phyloP scores from a whole-genome alignment of 2,888 invertebrate genomes.

The Lissocephala sabroskyi region DNA sequence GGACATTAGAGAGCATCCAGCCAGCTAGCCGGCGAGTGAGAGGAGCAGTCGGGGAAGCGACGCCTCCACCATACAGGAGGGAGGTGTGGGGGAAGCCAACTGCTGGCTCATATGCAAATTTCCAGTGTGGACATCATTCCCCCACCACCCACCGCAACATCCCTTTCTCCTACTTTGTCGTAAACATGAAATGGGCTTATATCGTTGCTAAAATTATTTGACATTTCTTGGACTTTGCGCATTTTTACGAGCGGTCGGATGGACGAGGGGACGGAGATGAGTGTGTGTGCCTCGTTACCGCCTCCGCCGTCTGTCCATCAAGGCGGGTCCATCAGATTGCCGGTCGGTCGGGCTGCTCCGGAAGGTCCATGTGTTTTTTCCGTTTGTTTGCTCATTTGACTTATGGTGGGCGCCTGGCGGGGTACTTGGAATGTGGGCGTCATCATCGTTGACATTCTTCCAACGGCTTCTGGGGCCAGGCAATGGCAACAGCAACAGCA shows the following conservation, averaged over 20 bases:
- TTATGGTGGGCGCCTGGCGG: slow-evolving; percentile 47
- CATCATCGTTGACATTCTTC: slow-evolving; percentile 12
- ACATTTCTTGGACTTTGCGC: slow-evolving; percentile 66
- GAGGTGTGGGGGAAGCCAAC: slow-evolving; percentile 2
- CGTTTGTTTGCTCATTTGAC: slow-evolving; percentile 56
- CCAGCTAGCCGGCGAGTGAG: slow-evolving; percentile 7
- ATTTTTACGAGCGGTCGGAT: slow-evolving; percentile 57
- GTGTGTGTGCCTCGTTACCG: too few relatives aligned
- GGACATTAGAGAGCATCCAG: slow-evolving; percentile 61
- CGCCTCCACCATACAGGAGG: background rate
- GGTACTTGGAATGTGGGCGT: slow-evolving; percentile 21
- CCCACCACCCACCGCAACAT: background rate
- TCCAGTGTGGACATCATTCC: slow-evolving; percentile 27
- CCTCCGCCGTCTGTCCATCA: too few relatives aligned
- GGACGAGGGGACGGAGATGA: too few relatives aligned
- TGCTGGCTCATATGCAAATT: slow-evolving; percentile 43
- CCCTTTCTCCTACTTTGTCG: slow-evolving; percentile 40
- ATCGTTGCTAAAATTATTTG: slow-evolving; percentile 69
- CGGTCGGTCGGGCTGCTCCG: too few relatives aligned
- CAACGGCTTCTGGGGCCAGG: slow-evolving; percentile 4
- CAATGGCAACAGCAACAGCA: too few relatives aligned
- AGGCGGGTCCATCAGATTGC: too few relatives aligned
- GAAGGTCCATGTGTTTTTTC: slow-evolving; percentile 24
- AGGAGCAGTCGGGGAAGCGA: background rate
- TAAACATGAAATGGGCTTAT: slow-evolving; percentile 70